A percentile compares a stretch with the other conserved stretches of the same genome.
Evolutionary conservation across 2,888 invertebrate genomes (phyloP).

Genomic region (Leptarthrus brevirostris): DNA sequence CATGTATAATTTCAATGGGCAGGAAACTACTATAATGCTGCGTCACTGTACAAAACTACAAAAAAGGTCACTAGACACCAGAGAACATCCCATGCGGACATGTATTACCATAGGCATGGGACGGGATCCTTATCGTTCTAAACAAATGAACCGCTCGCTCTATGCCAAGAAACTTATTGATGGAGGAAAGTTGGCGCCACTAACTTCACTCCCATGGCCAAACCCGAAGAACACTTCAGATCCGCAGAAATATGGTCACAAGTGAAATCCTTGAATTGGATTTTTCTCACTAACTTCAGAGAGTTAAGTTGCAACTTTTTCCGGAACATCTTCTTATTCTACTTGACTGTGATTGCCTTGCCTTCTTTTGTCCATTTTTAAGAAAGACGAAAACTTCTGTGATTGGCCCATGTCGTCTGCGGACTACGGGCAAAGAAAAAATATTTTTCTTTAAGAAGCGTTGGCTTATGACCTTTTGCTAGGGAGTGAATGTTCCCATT

Average conservation of each 20-base stretch:
- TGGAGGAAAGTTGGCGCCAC: constrained; percentile 33
- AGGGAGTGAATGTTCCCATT: not conserved
- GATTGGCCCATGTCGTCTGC: not conserved
- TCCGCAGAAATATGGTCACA: not conserved
- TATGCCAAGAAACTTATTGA: constrained; percentile 36
- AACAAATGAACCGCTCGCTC: not conserved
- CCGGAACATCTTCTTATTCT: not conserved
- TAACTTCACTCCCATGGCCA: not conserved
- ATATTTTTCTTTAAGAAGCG: too few relatives aligned
- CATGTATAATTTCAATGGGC: not conserved
- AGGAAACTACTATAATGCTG: not conserved
- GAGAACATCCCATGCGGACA: not conserved
- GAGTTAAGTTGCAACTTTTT: not conserved
- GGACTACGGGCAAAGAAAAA: too few relatives aligned
- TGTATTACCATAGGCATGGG: not conserved
- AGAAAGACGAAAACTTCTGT: not conserved
- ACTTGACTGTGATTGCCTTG: not conserved
- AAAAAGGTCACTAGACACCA: not conserved
- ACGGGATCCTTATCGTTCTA: not conserved
- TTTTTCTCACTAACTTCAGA: not conserved
- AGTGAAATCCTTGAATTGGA: constrained; percentile 5
- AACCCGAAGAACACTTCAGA: not conserved
- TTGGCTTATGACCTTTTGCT: not conserved
- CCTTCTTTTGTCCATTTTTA: not conserved
- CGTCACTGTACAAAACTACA: constrained; percentile 3